Conservation (phyloP, 2,888 invertebrate genomes). For the Xestia rhomboidea region DNA sequence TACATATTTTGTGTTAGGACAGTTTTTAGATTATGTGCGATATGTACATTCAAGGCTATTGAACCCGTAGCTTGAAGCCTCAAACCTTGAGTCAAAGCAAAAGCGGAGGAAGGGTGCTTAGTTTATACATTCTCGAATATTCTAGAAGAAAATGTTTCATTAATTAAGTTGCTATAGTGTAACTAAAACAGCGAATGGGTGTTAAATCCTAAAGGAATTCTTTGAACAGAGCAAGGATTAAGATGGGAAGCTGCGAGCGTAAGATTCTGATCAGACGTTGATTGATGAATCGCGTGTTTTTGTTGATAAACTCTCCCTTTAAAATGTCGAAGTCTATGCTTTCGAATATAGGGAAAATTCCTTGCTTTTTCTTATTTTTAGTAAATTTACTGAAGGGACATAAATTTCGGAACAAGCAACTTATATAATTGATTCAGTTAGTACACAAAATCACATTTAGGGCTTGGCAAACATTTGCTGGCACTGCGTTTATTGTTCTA, state of each 20-base stretch:
- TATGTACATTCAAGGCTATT: neutral
- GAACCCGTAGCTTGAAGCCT: neutral
- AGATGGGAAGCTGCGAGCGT: conserved; percentile 52
- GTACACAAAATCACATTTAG: neutral
- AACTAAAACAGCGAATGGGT: conserved; percentile 34
- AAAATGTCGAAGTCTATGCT: conserved; percentile 42
- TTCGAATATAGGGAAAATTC: conserved; percentile 32
- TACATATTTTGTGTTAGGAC: too few relatives aligned
- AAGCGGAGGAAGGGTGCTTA: neutral
- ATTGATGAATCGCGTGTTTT: conserved; percentile 64
- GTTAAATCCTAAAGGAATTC: conserved; percentile 51
- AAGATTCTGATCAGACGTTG: conserved; percentile 67
- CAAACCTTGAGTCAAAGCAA: neutral
- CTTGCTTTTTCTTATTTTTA: neutral
- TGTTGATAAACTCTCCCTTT: conserved; percentile 60
- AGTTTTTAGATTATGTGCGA: too few relatives aligned
- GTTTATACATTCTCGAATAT: neutral
- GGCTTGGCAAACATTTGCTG: neutral
- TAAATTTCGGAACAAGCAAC: neutral
- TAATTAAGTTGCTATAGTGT: conserved; percentile 26
- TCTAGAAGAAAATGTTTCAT: conserved; percentile 3
- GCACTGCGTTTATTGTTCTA: neutral
- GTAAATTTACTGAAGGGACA: neutral
- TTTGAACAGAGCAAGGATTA: conserved; percentile 62
- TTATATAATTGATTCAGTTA: neutral